Evolutionary conservation across 1,140 invertebrate species (phyloP).

Genomic region (Diabrotica undecimpunctata): DNA sequence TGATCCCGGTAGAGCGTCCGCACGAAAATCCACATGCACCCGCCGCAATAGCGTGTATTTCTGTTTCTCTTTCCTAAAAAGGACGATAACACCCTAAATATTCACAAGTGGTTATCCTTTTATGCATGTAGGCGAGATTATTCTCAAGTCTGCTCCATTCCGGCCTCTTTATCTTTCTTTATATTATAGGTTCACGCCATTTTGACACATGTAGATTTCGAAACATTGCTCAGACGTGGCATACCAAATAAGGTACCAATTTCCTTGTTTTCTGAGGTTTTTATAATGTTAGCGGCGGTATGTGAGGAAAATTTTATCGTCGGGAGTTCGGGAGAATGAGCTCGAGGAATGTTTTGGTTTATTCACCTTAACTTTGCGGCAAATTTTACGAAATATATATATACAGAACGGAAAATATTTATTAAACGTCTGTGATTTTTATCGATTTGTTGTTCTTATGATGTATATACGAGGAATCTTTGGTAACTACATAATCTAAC

Average conservation of each 20-base stretch:
- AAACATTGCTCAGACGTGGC: slow-evolving; percentile 38
- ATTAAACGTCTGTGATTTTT: no score
- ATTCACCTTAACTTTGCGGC: no score
- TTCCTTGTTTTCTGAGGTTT: neutral
- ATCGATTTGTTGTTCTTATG: no score
- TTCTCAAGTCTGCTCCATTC: slow-evolving; percentile 26
- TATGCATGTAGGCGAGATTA: slow-evolving; percentile 33
- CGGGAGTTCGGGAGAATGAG: neutral
- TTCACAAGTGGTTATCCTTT: slow-evolving; percentile 33
- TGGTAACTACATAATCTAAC: no score
- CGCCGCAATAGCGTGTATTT: slow-evolving; percentile 6
- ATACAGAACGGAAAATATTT: no score
- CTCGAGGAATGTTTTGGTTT: no score
- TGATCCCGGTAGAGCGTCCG: no score
- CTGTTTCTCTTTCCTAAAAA: neutral
- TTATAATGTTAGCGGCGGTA: slow-evolving; percentile 8
- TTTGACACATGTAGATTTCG: slow-evolving; percentile 36
- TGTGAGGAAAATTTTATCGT: slow-evolving; percentile 1
- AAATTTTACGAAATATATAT: no score
- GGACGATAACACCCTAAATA: slow-evolving; percentile 38
- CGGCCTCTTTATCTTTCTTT: slow-evolving; percentile 35
- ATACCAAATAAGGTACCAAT: slow-evolving; percentile 31
- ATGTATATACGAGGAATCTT: no score
- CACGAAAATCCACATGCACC: no score
- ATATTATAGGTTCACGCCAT: slow-evolving; percentile 33